Evolutionary conservation across 2,113 vertebrate genomes (phyloP), one percentile per base, ranked within the genome.

Genomic region (Pituophis catenifer): DNA sequence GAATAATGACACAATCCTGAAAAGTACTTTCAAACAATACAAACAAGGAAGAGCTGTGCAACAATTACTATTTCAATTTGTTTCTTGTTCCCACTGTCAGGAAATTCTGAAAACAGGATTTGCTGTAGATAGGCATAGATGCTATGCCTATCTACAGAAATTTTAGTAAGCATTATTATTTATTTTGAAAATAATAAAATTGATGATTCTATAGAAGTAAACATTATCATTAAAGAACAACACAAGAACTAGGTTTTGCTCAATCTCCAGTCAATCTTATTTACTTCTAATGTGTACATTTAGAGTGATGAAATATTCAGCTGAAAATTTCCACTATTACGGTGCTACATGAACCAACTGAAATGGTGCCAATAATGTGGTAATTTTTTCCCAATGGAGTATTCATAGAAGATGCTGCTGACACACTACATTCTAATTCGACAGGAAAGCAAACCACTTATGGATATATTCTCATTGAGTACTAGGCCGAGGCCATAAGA

Each of bases 401-500:
- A 90, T 59, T 21, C 29, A 52, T 24, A 90, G 55, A 44, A 50
- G 29, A 86, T 62, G 55, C 11, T 90, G 88, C 57, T 38, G 50
- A 86, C 48, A 90, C 21, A 70, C 58, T 65, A 54, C 23, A 29
- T 62, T n/a, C 29, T 52, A 38, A 86, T 90, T 62, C 4, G 86
- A 90, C 9, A 58, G 9, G 23, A 54, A 24, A 81, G n/a, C 62
- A 92, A 88, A 38, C 8, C 4, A 15, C 54, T 89, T 75, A 92
- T 17, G 38, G 87, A 57, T 23, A 44, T 86, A 10, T 89, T 90
- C 29, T 50, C 54, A n/a, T 24, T 50, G 8, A 38, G 59, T 1
- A 53, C 29, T 33, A 55, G 33, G 86, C 52, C 15, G 57, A 54
- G 13, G 89, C 89, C 90, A 94, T 75, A 96, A 91, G 52, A 94